Evolutionary conservation across 2,888 invertebrate species (phyloP).

Genomic region (Calliphora vomitoria): DNA sequence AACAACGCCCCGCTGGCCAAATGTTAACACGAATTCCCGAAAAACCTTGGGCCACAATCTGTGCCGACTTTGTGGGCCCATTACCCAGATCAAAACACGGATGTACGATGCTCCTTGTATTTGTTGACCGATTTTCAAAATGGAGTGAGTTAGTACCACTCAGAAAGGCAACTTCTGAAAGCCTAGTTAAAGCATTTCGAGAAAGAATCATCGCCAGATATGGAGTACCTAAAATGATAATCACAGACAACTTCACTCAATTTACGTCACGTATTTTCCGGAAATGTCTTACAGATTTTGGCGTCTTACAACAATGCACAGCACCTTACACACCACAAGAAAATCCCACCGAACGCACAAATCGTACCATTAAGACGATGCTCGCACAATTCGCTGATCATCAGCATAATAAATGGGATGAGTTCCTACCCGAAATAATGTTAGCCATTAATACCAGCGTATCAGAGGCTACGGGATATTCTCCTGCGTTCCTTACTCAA

Average conservation of each 20-base stretch:
- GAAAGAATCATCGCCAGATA: constrained; percentile 14
- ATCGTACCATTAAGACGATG: constrained; percentile 40
- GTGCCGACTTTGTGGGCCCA: constrained; percentile 5
- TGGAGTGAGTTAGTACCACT: constrained; percentile 29
- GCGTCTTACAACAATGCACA: constrained; percentile 13
- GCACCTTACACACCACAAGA: constrained; percentile 46
- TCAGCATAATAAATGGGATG: constrained; percentile 30
- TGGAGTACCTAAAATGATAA: constrained; percentile 22
- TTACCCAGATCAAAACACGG: no score
- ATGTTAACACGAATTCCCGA: constrained; percentile 34
- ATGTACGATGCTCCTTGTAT: not conserved
- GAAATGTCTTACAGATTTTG: not conserved
- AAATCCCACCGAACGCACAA: constrained; percentile 25
- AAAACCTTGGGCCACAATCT: constrained; percentile 43
- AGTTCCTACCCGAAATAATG: constrained; percentile 18
- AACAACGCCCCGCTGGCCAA: constrained; percentile 29
- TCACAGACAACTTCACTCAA: constrained; percentile 53
- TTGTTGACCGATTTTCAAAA: constrained; percentile 23
- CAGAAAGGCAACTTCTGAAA: not conserved
- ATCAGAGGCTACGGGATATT: no score
- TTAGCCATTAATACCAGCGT: no score
- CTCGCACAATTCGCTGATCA: constrained; percentile 18
- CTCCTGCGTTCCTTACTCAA: no score
- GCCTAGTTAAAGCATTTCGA: not conserved
- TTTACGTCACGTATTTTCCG: constrained; percentile 31